Base-by-base conservation (phyloP, 1,140 invertebrate species). In the Onthophagus taurus region DNA sequence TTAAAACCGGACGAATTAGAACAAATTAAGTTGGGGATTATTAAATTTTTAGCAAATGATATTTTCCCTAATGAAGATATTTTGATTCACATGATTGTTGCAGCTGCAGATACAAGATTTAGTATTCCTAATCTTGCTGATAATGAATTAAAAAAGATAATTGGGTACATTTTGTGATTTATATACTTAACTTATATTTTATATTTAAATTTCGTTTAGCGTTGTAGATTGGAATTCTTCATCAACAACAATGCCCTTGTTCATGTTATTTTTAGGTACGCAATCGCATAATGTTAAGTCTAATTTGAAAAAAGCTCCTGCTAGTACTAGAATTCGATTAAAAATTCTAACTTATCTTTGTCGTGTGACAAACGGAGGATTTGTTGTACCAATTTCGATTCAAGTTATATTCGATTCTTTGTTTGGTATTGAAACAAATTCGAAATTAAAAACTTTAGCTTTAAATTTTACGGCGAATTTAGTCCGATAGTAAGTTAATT, bases 321-420 rank as follows among this genome's bases (percentile, higher is more conserved):
- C 84, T 2, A 83, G 80, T 59, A 84, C 85, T 1, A 73, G 87
- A 50, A 80, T 93, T 35, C 74, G 88, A 20, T 66, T 92, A 12
- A 93, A 93, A 65, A 61, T 95, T 14, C 76, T 94, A 47, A 81
- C 87, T 44, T 84, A 88, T 68, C 68, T 94, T 31, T 76, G 87
- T 44, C 81, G 81, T 57, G 83, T 87, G 11, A 78, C 79, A 11
- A 83, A 83, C 45, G 74, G 78, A n/a, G 82, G 79, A 24, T 80
- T 86, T 42, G 75, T 82, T 54, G 83, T 89, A 57, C 84, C 84
- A 18, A 76, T 79, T 42, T 83, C 81, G 55, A 81, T 92, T 37
- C 84, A 88, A 69, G 79, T 88, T 63, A 78, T 92, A 45, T 93
- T 91, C 69, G 86, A 91, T 53, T 84, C 86, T 26, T 65, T 94